Conservation (phyloP, 1,140 invertebrate species). For the Pogonognathellus flavescens region DNA sequence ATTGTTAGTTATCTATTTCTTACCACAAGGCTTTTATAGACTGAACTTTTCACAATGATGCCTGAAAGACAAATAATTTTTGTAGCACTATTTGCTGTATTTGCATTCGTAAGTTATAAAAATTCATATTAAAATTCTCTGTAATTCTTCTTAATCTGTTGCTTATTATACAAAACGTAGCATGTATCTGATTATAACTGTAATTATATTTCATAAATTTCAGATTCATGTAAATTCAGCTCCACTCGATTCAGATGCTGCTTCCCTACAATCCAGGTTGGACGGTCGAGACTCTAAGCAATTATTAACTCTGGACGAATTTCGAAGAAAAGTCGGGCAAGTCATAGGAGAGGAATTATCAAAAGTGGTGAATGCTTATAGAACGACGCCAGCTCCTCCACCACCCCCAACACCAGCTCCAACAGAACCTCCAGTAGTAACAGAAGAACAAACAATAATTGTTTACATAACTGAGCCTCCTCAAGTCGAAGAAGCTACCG, state of each 20-base stretch:
- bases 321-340: slow-evolving; percentile 18
- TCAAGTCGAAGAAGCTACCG: neutral
- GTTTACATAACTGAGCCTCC: slow-evolving; percentile 35
- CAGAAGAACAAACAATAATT: slow-evolving; percentile 26
- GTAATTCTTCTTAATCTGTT: too few relatives aligned
- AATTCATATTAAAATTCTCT: too few relatives aligned
- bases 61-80: too few relatives aligned
- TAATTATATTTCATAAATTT: neutral
- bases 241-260: neutral
- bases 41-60: too few relatives aligned
- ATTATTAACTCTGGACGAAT: slow-evolving; percentile 16
- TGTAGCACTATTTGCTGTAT: too few relatives aligned
- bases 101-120: too few relatives aligned
- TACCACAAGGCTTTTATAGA: too few relatives aligned
- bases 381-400: neutral
- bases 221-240: neutral
- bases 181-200: too few relatives aligned
- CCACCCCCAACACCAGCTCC: neutral
- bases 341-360: slow-evolving; percentile 23
- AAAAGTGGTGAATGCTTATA: neutral
- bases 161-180: too few relatives aligned
- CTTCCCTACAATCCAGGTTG: neutral
- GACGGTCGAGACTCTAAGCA: slow-evolving; percentile 9
- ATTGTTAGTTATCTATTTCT: too few relatives aligned
- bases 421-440: neutral